phyloP scores from a whole-genome alignment of 2,888 invertebrate species.

The Clepsis dumicolana region DNA sequence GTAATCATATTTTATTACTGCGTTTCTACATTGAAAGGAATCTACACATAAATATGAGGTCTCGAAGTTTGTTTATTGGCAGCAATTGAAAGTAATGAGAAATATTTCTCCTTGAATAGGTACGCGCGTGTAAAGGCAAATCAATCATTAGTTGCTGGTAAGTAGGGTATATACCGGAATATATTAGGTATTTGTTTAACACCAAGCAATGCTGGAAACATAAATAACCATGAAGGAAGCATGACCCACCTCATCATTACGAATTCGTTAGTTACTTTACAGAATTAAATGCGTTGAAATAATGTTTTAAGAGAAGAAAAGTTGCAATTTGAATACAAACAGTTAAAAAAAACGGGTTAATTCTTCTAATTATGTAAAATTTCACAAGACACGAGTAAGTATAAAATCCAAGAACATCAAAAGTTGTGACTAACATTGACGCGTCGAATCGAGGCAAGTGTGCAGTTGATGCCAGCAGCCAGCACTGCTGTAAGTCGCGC shows the following conservation, averaged over 20 bases:
- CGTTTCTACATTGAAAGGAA: background rate
- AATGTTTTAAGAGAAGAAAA: too few relatives aligned
- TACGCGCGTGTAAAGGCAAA: background rate
- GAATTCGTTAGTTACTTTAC: too few relatives aligned
- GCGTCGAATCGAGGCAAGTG: background rate
- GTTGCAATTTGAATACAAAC: too few relatives aligned
- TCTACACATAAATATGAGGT: background rate
- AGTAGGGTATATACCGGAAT: background rate
- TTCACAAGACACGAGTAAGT: background rate
- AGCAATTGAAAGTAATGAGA: conserved; percentile 3
- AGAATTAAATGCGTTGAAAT: too few relatives aligned
- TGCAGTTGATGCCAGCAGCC: background rate
- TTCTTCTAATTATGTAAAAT: too few relatives aligned
- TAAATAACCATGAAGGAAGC: too few relatives aligned
- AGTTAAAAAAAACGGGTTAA: too few relatives aligned
- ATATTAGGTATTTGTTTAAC: background rate
- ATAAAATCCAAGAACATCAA: background rate
- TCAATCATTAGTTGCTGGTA: background rate
- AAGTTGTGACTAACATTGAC: conserved; percentile 2
- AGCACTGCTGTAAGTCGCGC: conserved; percentile 47
- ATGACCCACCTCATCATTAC: too few relatives aligned
- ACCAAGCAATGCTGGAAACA: background rate
- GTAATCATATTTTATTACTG: background rate
- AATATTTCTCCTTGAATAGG: background rate
- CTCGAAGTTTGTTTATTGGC: background rate